A percentile compares a stretch with the other conserved stretches of the same genome.
phyloP scores from a whole-genome alignment of 2,888 invertebrate genomes.

The Gastracanthus pulcherrimus region DNA sequence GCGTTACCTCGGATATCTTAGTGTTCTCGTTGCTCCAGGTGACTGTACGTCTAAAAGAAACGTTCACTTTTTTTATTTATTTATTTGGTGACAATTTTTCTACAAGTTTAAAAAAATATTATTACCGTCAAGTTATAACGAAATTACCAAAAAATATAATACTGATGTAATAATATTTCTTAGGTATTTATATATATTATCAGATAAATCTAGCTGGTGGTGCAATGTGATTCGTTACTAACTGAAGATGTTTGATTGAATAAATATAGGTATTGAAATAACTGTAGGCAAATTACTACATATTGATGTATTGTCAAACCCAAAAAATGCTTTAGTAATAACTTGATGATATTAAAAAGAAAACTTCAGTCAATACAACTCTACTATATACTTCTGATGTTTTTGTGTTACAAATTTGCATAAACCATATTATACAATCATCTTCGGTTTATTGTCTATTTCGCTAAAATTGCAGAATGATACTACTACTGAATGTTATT shows the following conservation, averaged over 20 bases:
- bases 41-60: conserved; percentile 52
- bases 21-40: conserved; percentile 47
- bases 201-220: background rate
- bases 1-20: conserved; percentile 40
- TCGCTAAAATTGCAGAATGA: no score
- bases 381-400: no score
- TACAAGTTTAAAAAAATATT: background rate
- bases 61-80: conserved; percentile 5
- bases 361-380: no score
- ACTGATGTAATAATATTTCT: background rate
- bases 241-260: background rate
- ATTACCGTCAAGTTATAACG: background rate
- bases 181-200: background rate
- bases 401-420: no score
- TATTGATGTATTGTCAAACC: no score
- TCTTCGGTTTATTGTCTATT: no score
- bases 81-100: background rate
- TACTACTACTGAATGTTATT: no score
- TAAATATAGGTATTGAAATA: background rate
- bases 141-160: no score
- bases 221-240: background rate
- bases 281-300: background rate
- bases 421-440: no score
- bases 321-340: no score
- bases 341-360: no score